Evolutionary conservation across 2,888 invertebrate genomes (phyloP).

Genomic region (Drosophila eohydei): DNA sequence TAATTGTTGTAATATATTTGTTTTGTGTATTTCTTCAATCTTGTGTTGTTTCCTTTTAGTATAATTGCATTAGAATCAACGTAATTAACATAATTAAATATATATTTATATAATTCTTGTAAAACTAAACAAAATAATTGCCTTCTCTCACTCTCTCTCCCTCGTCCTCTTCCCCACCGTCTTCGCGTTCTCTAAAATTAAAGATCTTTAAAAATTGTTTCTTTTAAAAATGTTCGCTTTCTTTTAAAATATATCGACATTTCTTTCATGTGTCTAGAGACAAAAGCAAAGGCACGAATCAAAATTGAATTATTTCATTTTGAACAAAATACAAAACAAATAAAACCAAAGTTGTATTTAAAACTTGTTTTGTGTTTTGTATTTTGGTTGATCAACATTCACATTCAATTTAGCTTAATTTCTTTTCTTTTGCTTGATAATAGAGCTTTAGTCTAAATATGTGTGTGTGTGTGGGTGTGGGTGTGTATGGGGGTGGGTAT

Average conservation of each 20-base stretch:
- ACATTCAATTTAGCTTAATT: conserved; percentile 42
- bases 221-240: conserved; percentile 44
- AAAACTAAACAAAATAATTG: conserved; percentile 62
- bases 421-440: conserved; percentile 26
- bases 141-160: conserved; percentile 36
- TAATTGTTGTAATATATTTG: conserved; percentile 46
- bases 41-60: conserved; percentile 70
- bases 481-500: conserved; percentile 9
- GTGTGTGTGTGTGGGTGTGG: conserved; percentile 13
- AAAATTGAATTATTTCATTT: conserved; percentile 29
- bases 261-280: conserved; percentile 31
- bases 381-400: conserved; percentile 37
- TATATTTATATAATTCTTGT: conserved; percentile 50
- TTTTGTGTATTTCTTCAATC: conserved; percentile 72
- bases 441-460: conserved; percentile 57
- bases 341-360: conserved; percentile 29
- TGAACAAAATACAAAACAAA: conserved; percentile 40
- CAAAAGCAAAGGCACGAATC: conserved; percentile 51
- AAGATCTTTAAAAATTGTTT: conserved; percentile 52
- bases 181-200: conserved; percentile 39
- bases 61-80: conserved; percentile 73
- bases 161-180: conserved; percentile 3
- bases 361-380: conserved; percentile 38
- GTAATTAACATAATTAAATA: conserved; percentile 67
- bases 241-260: conserved; percentile 77